Conservation (phyloP, 1,140 invertebrate species). For the Panagrolaimus sp. region DNA sequence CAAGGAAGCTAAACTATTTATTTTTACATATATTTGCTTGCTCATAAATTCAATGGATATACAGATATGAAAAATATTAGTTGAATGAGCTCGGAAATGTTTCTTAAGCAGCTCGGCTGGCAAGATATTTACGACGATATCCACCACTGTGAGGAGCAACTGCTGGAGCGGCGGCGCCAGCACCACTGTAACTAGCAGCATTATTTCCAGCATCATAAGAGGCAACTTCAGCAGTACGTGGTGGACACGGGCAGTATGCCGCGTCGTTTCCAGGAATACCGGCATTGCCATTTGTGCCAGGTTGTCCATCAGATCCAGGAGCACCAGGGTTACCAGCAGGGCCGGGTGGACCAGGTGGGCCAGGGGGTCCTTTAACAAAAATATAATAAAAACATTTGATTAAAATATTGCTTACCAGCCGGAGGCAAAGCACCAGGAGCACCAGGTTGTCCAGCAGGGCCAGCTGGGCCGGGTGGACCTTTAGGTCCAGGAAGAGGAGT, state of each 20-base stretch:
- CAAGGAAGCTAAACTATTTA: no score
- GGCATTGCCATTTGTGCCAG: not conserved
- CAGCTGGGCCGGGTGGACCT: constrained; percentile 30
- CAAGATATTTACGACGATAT: not conserved
- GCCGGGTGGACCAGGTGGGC: not conserved
- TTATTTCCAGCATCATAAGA: not conserved
- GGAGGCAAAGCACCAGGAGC: not conserved
- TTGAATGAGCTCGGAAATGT: no score
- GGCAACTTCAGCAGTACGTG: not conserved
- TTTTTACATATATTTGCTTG: no score
- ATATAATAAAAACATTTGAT: no score
- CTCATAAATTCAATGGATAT: no score
- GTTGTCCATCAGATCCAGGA: constrained; percentile 8
- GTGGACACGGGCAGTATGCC: constrained; percentile 2
- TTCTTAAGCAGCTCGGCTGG: no score
- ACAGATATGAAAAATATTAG: no score
- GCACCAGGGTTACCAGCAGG: not conserved
- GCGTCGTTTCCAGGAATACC: constrained; percentile 1
- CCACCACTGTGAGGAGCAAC: not conserved
- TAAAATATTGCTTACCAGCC: no score
- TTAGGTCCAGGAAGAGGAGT: constrained; percentile 37
- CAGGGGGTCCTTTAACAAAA: not conserved
- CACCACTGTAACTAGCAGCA: not conserved
- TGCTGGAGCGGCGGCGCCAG: not conserved
- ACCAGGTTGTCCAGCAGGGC: constrained; percentile 11